Percentiles rank a stretch among this genome's conserved stretches.
phyloP scores from a whole-genome alignment of 2,888 invertebrate genomes.

The Trachelus tabidus region DNA sequence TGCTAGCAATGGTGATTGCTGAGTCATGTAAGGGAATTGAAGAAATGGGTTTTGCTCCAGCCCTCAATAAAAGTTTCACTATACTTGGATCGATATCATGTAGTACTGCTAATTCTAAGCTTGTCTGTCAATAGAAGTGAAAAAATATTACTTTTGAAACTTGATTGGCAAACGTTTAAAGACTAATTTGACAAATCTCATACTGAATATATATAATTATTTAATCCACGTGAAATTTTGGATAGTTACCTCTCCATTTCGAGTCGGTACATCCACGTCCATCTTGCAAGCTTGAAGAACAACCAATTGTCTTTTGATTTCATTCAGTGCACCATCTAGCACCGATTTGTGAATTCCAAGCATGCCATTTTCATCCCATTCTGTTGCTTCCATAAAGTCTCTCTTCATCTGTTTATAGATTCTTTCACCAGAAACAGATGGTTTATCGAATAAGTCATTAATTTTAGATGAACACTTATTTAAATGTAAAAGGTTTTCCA shows the following conservation, averaged over 20 bases:
- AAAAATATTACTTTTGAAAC: conserved; percentile 14
- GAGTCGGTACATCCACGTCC: conserved; percentile 42
- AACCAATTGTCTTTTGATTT: conserved; percentile 44
- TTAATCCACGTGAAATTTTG: background rate
- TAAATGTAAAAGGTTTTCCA: background rate
- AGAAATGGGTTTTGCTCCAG: conserved; percentile 49
- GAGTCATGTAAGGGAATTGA: conserved; percentile 43
- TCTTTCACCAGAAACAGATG: conserved; percentile 4
- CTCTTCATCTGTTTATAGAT: conserved; percentile 34
- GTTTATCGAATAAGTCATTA: conserved; percentile 18
- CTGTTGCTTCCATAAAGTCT: conserved; percentile 41
- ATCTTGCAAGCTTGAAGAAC: conserved; percentile 40
- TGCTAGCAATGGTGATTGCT: conserved; percentile 52
- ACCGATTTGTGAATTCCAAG: conserved; percentile 55
- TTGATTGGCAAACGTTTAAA: background rate
- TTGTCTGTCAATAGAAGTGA: conserved; percentile 40
- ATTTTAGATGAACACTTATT: conserved; percentile 3
- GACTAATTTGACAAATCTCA: background rate
- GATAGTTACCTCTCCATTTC: conserved; percentile 41
- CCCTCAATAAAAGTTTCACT: conserved; percentile 42
- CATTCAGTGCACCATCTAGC: conserved; percentile 28
- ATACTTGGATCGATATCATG: conserved; percentile 38
- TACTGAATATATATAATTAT: background rate
- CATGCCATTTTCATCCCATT: conserved; percentile 45
- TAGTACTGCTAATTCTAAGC: conserved; percentile 54